Conservation (phyloP, 2,888 invertebrate genomes). For the Rugalucina vietnamica region DNA sequence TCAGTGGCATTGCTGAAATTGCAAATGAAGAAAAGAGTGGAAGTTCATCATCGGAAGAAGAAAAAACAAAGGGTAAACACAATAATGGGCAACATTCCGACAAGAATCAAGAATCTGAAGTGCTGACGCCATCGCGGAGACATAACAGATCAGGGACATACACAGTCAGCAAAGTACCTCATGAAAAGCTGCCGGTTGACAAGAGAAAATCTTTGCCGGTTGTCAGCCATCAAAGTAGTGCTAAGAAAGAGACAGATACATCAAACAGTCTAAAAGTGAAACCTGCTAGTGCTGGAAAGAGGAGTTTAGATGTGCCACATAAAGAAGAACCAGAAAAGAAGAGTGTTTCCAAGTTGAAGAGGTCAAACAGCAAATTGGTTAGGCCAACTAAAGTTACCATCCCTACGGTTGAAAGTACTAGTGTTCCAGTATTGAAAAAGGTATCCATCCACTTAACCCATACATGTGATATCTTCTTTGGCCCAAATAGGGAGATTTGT, state of each 20-base stretch:
- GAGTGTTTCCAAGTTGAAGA: slow-evolving; percentile 28
- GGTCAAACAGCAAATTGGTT: slow-evolving; percentile 16
- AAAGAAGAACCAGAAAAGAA: slow-evolving; percentile 4
- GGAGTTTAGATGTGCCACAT: not conserved
- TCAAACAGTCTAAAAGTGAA: not conserved
- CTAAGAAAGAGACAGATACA: not conserved
- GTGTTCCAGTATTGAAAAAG: not conserved
- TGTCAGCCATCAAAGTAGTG: slow-evolving; percentile 30
- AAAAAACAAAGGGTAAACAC: not conserved
- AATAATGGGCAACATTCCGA: slow-evolving; percentile 21
- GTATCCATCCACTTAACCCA: too few species aligned
- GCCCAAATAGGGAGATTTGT: too few species aligned
- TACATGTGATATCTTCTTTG: too few species aligned
- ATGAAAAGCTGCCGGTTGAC: slow-evolving; percentile 54
- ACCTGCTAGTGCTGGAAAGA: not conserved
- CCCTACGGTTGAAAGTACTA: too few species aligned
- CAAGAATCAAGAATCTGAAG: not conserved
- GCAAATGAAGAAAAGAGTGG: not conserved
- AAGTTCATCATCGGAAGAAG: not conserved
- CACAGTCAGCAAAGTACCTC: slow-evolving; percentile 51
- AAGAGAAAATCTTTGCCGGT: slow-evolving; percentile 57
- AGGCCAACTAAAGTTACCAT: not conserved
- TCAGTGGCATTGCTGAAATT: slow-evolving; percentile 5
- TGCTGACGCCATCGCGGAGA: slow-evolving; percentile 38
- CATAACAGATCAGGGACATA: slow-evolving; percentile 62